Percentiles rank a stretch among this genome's conserved stretches.
phyloP scores from a whole-genome alignment of 2,113 vertebrate genomes.

The Anseranas semipalmata region DNA sequence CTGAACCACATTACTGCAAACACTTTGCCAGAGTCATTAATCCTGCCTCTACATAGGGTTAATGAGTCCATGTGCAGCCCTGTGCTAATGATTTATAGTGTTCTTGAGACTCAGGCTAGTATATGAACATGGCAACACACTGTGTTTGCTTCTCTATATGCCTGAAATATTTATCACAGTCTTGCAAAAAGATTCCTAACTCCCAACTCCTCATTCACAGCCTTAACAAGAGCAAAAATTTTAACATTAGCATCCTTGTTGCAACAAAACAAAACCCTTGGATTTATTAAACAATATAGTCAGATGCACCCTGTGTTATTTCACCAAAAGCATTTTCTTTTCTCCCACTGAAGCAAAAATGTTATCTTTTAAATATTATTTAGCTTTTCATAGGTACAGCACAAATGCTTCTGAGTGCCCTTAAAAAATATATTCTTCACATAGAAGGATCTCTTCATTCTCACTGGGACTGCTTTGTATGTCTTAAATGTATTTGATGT shows the following conservation, averaged over 20 bases:
- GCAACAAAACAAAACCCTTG: background rate
- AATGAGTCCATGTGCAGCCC: background rate
- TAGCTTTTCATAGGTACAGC: no score
- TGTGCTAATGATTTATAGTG: background rate
- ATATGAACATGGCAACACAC: background rate
- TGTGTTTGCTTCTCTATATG: background rate
- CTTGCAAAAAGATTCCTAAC: background rate
- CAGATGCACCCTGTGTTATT: background rate
- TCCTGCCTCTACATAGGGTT: background rate
- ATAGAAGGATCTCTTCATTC: background rate
- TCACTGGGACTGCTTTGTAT: background rate
- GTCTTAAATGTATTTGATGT: background rate
- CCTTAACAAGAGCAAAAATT: background rate
- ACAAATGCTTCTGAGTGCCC: background rate
- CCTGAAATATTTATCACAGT: background rate
- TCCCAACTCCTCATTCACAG: background rate
- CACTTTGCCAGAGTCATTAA: background rate
- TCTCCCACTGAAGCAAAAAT: background rate
- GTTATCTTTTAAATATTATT: background rate
- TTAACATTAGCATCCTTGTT: background rate
- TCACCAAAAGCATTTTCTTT: background rate
- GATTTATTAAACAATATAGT: background rate
- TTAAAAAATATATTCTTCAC: background rate
- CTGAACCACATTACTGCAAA: background rate
- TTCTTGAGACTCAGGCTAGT: constrained; percentile 8